Evolutionary conservation across 2,797 vertebrate species (phyloP).

Genomic region (Octomys mimax): DNA sequence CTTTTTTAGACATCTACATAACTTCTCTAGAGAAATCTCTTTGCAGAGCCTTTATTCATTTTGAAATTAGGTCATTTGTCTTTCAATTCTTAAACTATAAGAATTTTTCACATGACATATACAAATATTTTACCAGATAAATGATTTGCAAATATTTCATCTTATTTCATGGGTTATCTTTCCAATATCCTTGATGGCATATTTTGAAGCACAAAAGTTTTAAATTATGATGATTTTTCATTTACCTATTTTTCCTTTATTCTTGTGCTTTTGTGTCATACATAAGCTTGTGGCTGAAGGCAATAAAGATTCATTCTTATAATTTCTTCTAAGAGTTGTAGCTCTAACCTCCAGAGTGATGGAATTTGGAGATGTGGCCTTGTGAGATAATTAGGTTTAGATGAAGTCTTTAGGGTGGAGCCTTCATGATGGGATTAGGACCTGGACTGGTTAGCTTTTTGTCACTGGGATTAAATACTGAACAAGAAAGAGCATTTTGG

Average conservation of each 20-base stretch:
- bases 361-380: neutral
- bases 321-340: constrained; percentile 17
- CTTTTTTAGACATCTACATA: neutral
- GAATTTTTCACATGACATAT: neutral
- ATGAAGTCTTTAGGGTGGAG: neutral
- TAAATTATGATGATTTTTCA: constrained; percentile 29
- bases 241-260: neutral
- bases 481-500: neutral
- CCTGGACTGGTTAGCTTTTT: neutral
- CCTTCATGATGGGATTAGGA: neutral
- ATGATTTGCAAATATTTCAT: constrained; percentile 13
- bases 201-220: constrained; percentile 16
- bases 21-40: constrained; percentile 39
- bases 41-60: neutral
- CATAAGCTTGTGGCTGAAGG: neutral
- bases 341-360: neutral
- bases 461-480: neutral
- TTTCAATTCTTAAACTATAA: constrained; percentile 35
- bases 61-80: constrained; percentile 4
- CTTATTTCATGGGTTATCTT: neutral
- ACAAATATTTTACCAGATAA: neutral
- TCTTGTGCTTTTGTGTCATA: neutral
- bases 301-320: neutral
- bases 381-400: neutral
- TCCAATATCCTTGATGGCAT: neutral